Evolutionary conservation across 2,113 vertebrate genomes (phyloP).

Genomic region (Callopanchax toddi): DNA sequence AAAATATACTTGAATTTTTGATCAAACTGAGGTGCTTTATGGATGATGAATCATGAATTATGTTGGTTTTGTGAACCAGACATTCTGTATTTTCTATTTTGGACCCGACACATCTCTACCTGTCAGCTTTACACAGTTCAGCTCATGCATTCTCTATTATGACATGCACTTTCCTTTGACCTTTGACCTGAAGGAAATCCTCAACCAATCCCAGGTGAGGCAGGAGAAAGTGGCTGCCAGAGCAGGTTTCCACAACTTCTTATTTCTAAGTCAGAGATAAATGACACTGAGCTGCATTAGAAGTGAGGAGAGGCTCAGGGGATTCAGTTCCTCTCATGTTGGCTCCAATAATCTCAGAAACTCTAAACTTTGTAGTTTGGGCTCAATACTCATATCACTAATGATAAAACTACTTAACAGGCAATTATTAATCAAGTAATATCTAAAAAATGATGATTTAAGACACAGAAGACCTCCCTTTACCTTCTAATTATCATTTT

Average conservation of each 20-base stretch:
- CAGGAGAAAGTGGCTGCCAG: constrained; percentile 35
- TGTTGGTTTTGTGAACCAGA: no score
- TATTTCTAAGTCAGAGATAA: constrained; percentile 11
- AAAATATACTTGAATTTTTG: no score
- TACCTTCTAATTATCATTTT: no score
- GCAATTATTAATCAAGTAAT: no score
- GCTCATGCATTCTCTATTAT: neutral
- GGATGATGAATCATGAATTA: no score
- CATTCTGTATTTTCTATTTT: no score
- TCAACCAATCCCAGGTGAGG: constrained; percentile 4
- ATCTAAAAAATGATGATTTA: no score
- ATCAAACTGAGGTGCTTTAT: no score
- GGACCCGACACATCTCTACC: no score
- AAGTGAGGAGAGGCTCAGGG: constrained; percentile 2
- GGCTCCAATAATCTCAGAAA: constrained; percentile 10
- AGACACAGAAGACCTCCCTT: no score
- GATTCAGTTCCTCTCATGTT: constrained; percentile 4
- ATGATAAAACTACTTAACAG: neutral
- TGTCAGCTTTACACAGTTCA: neutral
- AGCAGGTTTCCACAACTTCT: constrained; percentile 27
- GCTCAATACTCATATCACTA: neutral
- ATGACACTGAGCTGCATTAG: constrained; percentile 28
- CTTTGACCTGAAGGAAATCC: constrained; percentile 9
- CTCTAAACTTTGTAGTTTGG: neutral
- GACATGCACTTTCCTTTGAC: constrained; percentile 8